Base-by-base conservation (phyloP, 2,113 vertebrate genomes). In the Opisthocomus hoazin region DNA sequence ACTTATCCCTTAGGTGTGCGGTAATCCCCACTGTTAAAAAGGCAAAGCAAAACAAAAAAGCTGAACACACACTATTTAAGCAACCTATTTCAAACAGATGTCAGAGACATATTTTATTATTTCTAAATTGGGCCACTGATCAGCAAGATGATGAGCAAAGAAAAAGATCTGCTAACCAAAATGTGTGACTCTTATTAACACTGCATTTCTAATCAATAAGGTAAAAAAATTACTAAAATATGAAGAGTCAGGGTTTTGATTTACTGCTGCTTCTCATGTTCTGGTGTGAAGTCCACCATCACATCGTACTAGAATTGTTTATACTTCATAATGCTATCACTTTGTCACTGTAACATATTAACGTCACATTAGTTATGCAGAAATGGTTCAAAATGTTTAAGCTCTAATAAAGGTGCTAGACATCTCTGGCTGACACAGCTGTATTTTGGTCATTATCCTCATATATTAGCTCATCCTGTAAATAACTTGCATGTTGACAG, bases 41-140 rank as follows among this genome's bases (percentile, higher is more conserved):
- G 71, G 73, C 77, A 94, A 58, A 87, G 60, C 61, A 82, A 94
- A 92, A 79, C 71, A 83, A 57, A 90, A 93, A 74, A 77, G 87
- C 84, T 94, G 76, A 97, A 91, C 32, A 93, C 69, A 95, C 13
- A 71, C 65, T 94, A 88, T 94, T 97, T 91, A 66, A 89, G 90
- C 93, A 96, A 92, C 93, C 63, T 57, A 96, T 96, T 95, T 88
- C 96, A 97, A 97, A 94, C 43, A 95, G 57, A 95, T 75, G 81
- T 92, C 94, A 97, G 78, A 94, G 69, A 43, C 20, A 89, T 74
- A 89, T 96, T 96, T 92, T 87, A 95, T 96, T 96, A 95, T 97
- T 97, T 96, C 69, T 93, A 95, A 97, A 96, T 96, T 29, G 4
- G n/a, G 84, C 85, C 82, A 97, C 94, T 95, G 69, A 87, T 97